These are phyloP conservation scores for Polyergus mexicanus DNA, from an alignment of 1,140 invertebrate species.

Conservation along the genomic window DNA sequence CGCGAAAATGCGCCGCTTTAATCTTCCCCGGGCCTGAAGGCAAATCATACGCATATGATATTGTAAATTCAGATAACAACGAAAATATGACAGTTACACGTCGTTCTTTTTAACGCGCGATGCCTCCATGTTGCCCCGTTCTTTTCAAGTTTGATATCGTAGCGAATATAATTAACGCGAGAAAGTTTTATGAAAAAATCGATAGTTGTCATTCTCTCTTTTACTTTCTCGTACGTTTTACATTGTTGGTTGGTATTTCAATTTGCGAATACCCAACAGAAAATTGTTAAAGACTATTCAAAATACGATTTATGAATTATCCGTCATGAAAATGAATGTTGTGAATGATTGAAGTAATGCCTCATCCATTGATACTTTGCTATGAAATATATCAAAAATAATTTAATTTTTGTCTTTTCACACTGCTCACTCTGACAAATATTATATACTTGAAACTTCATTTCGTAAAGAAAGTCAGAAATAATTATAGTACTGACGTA, in stretches of 20 bases:
- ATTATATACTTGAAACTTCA: not conserved
- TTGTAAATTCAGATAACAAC: slow-evolving; percentile 48
- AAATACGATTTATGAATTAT: not conserved
- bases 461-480: not conserved
- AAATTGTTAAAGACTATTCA: slow-evolving; percentile 20
- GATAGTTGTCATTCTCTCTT: not conserved
- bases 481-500: not conserved
- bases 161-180: not conserved
- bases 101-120: slow-evolving; percentile 24
- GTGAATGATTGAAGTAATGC: not conserved
- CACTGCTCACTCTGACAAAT: not conserved
- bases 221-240: not conserved
- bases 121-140: not conserved
- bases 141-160: not conserved
- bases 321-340: not conserved
- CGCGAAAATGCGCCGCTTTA: slow-evolving; percentile 30
- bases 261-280: not conserved
- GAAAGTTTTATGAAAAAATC: not conserved
- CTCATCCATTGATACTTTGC: not conserved
- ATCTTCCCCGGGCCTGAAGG: not conserved
- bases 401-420: slow-evolving; percentile 9
- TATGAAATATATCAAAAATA: not conserved
- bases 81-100: slow-evolving; percentile 4
- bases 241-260: not conserved
- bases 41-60: not conserved